These are phyloP conservation scores for Nothocercus julius DNA, from an alignment of 2,113 vertebrate genomes.

Conservation along the genomic window DNA sequence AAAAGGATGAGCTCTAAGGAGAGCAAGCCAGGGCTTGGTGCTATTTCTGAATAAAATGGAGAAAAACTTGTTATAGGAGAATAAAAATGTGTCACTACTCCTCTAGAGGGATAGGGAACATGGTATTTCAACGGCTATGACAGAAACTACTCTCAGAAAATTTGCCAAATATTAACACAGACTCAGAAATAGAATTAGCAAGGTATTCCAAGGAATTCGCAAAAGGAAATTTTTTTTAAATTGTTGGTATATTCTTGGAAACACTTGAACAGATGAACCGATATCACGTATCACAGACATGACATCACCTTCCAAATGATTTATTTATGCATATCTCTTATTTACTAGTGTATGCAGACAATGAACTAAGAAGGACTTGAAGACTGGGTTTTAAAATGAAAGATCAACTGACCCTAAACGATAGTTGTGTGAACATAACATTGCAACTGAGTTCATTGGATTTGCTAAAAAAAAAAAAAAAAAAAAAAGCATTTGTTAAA, in stretches of 20 bases:
- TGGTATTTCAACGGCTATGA: neutral
- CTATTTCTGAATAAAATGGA: neutral
- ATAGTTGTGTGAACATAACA: neutral
- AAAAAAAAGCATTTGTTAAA: neutral
- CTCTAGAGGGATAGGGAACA: neutral
- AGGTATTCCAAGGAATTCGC: neutral
- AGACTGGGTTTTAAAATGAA: neutral
- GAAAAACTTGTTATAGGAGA: neutral
- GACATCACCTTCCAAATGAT: neutral
- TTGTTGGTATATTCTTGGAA: neutral
- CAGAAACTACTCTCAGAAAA: neutral
- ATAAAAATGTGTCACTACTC: neutral
- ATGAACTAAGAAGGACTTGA: neutral
- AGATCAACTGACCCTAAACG: accelerated
- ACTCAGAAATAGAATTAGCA: neutral
- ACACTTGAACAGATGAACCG: neutral
- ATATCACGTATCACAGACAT: no score
- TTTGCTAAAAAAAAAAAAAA: neutral
- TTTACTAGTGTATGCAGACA: neutral
- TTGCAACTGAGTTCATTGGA: neutral
- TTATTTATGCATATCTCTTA: neutral
- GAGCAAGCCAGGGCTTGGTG: neutral
- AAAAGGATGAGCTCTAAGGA: neutral
- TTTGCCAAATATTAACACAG: neutral
- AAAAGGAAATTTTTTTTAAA: neutral